Conservation (phyloP, 2,888 invertebrate species). For the Drosophila tanythrix region DNA sequence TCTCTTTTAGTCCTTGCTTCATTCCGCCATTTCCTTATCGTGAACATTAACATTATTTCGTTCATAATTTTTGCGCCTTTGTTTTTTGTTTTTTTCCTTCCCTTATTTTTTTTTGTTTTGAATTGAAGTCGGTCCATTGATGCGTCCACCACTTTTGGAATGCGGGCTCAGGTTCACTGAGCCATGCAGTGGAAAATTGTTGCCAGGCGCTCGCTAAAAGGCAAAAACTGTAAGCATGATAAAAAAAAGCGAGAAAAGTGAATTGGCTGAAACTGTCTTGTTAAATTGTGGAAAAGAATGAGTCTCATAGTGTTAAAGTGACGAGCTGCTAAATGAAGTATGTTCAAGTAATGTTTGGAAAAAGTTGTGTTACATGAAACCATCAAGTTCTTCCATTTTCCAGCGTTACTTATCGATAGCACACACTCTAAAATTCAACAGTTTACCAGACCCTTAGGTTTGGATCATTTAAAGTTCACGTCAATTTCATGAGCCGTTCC, state of each 20-base stretch:
- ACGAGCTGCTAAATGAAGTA: not conserved
- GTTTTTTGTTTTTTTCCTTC: not conserved
- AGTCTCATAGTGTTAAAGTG: not conserved
- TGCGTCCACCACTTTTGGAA: constrained; percentile 8
- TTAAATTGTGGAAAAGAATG: not conserved
- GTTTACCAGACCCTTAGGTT: not conserved
- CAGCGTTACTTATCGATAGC: not conserved
- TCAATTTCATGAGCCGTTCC: not conserved
- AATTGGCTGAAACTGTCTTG: not conserved
- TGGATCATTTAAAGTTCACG: not conserved
- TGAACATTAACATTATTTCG: constrained; percentile 35
- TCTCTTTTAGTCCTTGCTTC: constrained; percentile 12
- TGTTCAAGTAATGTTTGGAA: not conserved
- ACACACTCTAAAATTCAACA: not conserved
- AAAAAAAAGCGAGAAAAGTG: not conserved
- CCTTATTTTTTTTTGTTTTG: not conserved
- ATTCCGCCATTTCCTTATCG: constrained; percentile 13
- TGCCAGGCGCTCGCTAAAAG: not conserved
- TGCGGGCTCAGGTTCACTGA: constrained; percentile 14
- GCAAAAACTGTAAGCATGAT: constrained; percentile 4
- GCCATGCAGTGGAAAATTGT: constrained; percentile 19
- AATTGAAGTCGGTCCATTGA: constrained; percentile 16
- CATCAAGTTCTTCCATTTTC: not conserved
- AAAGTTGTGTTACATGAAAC: not conserved
- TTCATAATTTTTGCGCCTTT: constrained; percentile 31